Conservation (phyloP, 2,797 vertebrate species). For the Coccyzus lansbergi region DNA sequence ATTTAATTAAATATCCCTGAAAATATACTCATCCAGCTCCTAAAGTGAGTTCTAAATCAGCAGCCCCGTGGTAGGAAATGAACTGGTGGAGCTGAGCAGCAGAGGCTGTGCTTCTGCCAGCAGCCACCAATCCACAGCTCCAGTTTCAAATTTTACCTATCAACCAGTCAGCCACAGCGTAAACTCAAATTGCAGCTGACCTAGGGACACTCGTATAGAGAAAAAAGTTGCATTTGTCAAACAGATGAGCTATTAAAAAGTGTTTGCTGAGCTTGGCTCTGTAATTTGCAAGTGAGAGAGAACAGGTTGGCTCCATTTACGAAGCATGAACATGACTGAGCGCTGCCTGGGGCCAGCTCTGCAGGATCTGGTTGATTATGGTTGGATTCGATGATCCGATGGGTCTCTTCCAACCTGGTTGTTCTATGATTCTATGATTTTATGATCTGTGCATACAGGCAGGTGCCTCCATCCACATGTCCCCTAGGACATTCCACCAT, state of each 20-base stretch:
- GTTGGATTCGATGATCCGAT: too few relatives aligned
- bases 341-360: neutral
- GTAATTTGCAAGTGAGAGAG: neutral
- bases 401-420: too few relatives aligned
- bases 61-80: neutral
- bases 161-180: rapidly evolving
- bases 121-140: neutral
- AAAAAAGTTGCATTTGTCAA: neutral
- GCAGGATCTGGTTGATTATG: too few relatives aligned
- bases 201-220: rapidly evolving
- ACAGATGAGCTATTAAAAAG: neutral
- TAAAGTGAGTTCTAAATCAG: neutral
- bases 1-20: neutral
- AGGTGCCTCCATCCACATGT: neutral
- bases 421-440: too few relatives aligned
- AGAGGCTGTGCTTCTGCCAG: neutral
- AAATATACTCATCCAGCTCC: neutral
- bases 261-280: rapidly evolving
- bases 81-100: neutral
- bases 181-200: neutral
- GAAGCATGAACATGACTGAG: rapidly evolving
- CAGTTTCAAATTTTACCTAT: neutral
- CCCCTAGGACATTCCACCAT: neutral
- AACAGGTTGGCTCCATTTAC: rapidly evolving
- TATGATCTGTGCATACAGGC: neutral